Percentiles rank a stretch among this genome's conserved stretches.
Evolutionary conservation across 2,113 vertebrate genomes (phyloP).

Genomic region (Todiramphus saurophagus): DNA sequence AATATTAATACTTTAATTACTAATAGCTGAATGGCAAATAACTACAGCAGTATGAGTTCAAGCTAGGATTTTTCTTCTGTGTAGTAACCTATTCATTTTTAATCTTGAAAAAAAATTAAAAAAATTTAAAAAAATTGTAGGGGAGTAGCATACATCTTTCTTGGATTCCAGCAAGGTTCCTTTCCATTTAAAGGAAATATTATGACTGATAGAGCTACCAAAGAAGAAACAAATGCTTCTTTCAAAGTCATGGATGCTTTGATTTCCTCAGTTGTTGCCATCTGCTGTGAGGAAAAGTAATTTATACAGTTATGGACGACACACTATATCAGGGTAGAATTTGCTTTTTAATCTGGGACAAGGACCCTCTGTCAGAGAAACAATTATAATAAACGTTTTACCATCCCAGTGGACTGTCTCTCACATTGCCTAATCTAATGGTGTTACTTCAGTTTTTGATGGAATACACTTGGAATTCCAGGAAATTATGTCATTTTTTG

Average conservation of each 20-base stretch:
- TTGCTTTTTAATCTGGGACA: not conserved
- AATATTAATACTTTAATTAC: not conserved
- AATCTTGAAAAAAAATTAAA: too few relatives aligned
- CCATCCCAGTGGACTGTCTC: not conserved
- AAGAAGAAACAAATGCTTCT: not conserved
- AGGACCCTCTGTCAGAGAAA: not conserved
- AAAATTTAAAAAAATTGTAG: too few relatives aligned
- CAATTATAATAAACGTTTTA: not conserved
- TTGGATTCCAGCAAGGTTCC: not conserved
- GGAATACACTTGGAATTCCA: not conserved
- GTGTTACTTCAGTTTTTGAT: not conserved
- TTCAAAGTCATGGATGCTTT: not conserved
- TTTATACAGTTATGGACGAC: not conserved
- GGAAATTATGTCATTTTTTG: not conserved
- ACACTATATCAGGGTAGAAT: not conserved
- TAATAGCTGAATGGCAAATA: constrained; percentile 8
- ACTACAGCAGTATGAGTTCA: not conserved
- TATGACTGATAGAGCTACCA: not conserved
- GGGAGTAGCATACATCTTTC: not conserved
- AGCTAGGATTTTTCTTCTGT: not conserved
- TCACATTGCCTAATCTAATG: not conserved
- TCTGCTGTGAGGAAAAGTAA: not conserved
- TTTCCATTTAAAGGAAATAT: not conserved
- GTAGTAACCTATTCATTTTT: not conserved
- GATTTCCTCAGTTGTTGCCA: not conserved